Conservation (phyloP, 2,113 vertebrate genomes). For the Ramphastos sulfuratus region DNA sequence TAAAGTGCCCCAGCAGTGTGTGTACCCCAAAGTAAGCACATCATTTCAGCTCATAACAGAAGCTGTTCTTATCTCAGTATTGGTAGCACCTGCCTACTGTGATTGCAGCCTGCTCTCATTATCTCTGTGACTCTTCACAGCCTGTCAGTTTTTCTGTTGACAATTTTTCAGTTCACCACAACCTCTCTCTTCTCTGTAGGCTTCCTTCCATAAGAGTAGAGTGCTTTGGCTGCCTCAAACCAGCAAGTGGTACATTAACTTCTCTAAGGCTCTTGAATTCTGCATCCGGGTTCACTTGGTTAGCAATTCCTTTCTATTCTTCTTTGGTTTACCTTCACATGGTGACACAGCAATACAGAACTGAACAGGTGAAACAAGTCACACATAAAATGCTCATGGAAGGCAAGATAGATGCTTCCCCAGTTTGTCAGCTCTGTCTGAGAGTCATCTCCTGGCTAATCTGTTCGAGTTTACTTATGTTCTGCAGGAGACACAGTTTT, state of each 20-base stretch:
- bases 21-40: background rate
- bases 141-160: slow-evolving; percentile 65
- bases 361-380: background rate
- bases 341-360: slow-evolving; percentile 1
- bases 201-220: slow-evolving; percentile 15
- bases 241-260: slow-evolving; percentile 8
- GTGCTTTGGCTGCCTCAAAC: background rate
- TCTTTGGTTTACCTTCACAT: slow-evolving; percentile 25
- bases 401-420: background rate
- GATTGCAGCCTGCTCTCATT: slow-evolving; percentile 50
- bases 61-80: slow-evolving; percentile 10
- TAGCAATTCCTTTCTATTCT: slow-evolving; percentile 14
- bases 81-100: slow-evolving; percentile 39
- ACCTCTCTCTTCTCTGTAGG: slow-evolving; percentile 14
- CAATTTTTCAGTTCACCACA: slow-evolving; percentile 46
- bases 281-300: background rate
- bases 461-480: slow-evolving; percentile 31
- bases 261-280: background rate
- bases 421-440: slow-evolving; percentile 12
- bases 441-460: slow-evolving; percentile 34
- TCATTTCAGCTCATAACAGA: background rate
- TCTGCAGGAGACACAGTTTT: slow-evolving; percentile 19
- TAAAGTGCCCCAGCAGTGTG: background rate
- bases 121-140: slow-evolving; percentile 58
- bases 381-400: background rate